These are phyloP conservation scores for Falco naumanni DNA, from an alignment of 2,797 vertebrate genomes.

Conservation along the genomic window DNA sequence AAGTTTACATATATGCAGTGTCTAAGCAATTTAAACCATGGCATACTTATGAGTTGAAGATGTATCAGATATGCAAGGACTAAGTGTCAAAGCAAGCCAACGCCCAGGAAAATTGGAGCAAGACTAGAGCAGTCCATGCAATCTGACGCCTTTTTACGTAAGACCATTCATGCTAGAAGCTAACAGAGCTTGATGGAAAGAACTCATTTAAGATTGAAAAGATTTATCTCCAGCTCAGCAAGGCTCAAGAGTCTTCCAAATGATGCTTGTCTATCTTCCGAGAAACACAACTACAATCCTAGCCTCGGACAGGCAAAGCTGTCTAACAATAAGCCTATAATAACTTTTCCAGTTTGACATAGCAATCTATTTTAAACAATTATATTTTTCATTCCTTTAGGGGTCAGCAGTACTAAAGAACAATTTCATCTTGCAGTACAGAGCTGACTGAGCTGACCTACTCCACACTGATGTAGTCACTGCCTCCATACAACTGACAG, in stretches of 20 bases:
- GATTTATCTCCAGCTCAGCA: not conserved
- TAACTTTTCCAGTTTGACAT: not conserved
- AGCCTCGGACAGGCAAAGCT: no score
- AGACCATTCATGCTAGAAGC: not conserved
- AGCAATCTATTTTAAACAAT: not conserved
- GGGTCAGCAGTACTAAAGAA: not conserved
- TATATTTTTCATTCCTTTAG: not conserved
- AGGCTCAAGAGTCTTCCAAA: not conserved
- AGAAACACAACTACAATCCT: not conserved
- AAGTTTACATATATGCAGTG: not conserved
- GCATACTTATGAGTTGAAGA: not conserved
- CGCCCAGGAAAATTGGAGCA: not conserved
- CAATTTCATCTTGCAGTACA: not conserved
- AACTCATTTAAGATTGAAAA: not conserved
- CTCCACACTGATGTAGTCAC: not conserved
- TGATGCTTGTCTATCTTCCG: not conserved
- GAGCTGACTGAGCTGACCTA: not conserved
- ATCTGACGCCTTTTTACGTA: not conserved
- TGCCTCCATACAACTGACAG: not conserved
- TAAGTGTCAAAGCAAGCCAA: not conserved
- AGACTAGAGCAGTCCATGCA: not conserved
- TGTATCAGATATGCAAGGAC: not conserved
- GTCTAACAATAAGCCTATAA: not conserved
- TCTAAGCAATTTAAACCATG: not conserved
- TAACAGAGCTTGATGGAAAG: not conserved